Evolutionary conservation across 2,113 vertebrate species (phyloP).

Genomic region (Kryptolebias marmoratus): DNA sequence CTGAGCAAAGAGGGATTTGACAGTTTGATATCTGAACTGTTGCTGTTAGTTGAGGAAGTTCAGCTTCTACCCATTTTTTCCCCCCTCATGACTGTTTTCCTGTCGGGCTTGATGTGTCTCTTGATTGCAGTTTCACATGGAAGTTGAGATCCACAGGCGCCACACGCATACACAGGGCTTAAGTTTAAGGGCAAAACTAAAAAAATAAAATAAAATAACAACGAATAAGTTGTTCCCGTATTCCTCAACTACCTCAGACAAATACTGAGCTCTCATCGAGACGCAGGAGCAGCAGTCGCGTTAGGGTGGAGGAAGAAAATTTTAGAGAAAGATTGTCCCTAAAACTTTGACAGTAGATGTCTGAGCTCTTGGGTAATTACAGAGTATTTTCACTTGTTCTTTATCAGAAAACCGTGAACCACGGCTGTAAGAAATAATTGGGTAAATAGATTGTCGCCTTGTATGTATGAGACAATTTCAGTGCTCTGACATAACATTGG

Average conservation of each 20-base stretch:
- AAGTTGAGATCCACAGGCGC: slow-evolving; percentile 33
- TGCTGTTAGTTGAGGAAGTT: slow-evolving; percentile 54
- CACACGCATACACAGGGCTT: slow-evolving; percentile 26
- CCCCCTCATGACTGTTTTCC: slow-evolving; percentile 45
- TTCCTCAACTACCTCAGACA: slow-evolving; percentile 45
- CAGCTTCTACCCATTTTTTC: slow-evolving; percentile 15
- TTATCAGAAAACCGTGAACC: background rate
- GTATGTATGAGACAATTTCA: background rate
- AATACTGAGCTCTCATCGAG: slow-evolving; percentile 36
- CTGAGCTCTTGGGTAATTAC: background rate
- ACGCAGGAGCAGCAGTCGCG: slow-evolving; percentile 25
- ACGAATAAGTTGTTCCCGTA: slow-evolving; percentile 38
- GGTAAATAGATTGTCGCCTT: background rate
- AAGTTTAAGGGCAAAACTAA: slow-evolving; percentile 47
- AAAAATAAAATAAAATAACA: slow-evolving; percentile 21
- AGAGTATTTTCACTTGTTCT: background rate
- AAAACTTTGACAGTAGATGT: slow-evolving; percentile 1
- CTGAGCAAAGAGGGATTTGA: slow-evolving; percentile 30
- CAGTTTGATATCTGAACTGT: slow-evolving; percentile 57
- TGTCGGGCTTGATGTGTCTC: slow-evolving; percentile 58
- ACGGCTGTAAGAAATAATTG: background rate
- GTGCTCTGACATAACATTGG: background rate
- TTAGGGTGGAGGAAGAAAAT: slow-evolving; percentile 42
- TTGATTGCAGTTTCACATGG: slow-evolving; percentile 53
- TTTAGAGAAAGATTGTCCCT: slow-evolving; percentile 17